Evolutionary conservation across 2,888 invertebrate species (phyloP).

Genomic region (Tipula helvola): DNA sequence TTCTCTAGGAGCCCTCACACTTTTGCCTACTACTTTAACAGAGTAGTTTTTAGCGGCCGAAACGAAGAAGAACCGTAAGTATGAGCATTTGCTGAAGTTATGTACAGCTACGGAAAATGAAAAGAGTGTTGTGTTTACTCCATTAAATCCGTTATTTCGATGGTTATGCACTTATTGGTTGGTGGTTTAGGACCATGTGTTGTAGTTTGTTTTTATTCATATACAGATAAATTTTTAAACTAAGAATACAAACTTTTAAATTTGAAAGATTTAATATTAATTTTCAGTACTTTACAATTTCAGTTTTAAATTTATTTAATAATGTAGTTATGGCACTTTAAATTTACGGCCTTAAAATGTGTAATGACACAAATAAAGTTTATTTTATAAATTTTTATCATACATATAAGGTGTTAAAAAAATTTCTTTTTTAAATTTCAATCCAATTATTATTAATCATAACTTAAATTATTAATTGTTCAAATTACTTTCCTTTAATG

Average conservation of each 20-base stretch:
- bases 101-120: no score
- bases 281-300: neutral
- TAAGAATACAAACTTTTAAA: neutral
- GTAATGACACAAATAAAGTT: neutral
- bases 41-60: no score
- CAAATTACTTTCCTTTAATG: neutral
- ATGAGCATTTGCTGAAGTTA: no score
- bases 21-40: no score
- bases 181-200: no score
- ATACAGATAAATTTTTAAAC: no score
- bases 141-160: no score
- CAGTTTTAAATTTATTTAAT: neutral
- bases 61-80: no score
- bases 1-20: no score
- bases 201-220: no score
- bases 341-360: slow-evolving; percentile 4
- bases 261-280: neutral
- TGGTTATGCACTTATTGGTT: no score
- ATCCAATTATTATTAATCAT: neutral
- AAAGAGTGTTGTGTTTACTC: no score
- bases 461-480: neutral
- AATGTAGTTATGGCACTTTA: neutral
- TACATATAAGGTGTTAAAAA: neutral
- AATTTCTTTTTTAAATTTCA: neutral
- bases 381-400: neutral